These are phyloP conservation scores for Belgica antarctica DNA, from an alignment of 2,888 invertebrate species.

Conservation along the genomic window DNA sequence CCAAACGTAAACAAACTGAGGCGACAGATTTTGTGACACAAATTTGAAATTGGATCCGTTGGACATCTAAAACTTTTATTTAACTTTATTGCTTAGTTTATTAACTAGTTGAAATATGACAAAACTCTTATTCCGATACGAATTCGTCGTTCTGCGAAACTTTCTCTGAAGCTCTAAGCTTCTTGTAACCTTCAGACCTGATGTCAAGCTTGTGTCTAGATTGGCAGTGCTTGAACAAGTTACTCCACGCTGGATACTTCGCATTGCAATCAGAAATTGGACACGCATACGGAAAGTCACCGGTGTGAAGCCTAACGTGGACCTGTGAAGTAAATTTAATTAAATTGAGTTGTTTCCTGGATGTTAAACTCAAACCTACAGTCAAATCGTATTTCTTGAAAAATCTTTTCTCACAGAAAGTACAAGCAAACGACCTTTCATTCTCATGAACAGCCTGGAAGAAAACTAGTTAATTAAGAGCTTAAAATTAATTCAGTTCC, in stretches of 20 bases:
- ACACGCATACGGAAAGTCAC: slow-evolving; percentile 21
- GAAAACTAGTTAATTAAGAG: slow-evolving; percentile 3
- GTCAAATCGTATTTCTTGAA: slow-evolving; percentile 23
- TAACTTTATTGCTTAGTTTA: not conserved
- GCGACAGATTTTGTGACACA: not conserved
- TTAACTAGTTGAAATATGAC: not conserved
- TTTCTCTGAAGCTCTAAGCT: slow-evolving; percentile 16
- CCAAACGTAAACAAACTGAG: not conserved
- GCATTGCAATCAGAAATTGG: slow-evolving; percentile 15
- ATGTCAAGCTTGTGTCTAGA: slow-evolving; percentile 19
- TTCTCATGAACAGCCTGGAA: slow-evolving; percentile 18
- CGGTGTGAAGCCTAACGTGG: slow-evolving; percentile 20
- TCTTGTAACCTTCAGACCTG: not conserved
- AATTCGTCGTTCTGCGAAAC: not conserved
- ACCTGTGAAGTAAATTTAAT: not conserved
- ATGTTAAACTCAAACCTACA: not conserved
- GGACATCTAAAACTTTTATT: not conserved
- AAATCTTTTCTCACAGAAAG: not conserved
- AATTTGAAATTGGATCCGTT: not conserved
- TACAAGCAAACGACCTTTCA: not conserved
- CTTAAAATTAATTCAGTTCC: not conserved
- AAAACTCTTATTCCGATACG: not conserved
- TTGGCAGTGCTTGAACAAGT: slow-evolving; percentile 12
- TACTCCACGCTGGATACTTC: slow-evolving; percentile 21
- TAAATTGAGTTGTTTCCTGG: not conserved